Percentiles rank a stretch among this genome's conserved stretches.
These are phyloP conservation scores for Perca schrenkii DNA, from an alignment of 2,113 vertebrate genomes.

Conservation along the genomic window DNA sequence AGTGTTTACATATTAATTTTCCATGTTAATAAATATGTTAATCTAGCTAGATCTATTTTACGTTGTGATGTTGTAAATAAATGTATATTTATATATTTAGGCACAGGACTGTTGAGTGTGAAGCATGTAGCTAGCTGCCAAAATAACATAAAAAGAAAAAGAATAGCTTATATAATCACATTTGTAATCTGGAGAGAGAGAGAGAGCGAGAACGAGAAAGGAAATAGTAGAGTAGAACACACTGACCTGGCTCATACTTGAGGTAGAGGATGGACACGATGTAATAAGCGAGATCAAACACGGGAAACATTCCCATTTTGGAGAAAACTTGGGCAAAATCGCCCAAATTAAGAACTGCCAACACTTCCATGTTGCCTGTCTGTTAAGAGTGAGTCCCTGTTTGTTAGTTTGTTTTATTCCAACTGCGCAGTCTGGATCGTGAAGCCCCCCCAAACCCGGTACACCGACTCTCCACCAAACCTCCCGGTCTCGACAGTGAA, in stretches of 20 bases:
- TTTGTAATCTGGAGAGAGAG: not conserved
- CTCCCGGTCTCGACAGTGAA: conserved; percentile 72
- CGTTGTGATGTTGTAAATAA: not conserved
- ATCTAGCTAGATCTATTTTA: not conserved
- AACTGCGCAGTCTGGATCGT: conserved; percentile 62
- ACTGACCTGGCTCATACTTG: conserved; percentile 96
- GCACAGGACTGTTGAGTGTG: not conserved
- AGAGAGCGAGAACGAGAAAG: not conserved
- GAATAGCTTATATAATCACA: not conserved
- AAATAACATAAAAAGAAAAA: not conserved
- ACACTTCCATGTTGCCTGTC: conserved; percentile 87
- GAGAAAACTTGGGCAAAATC: conserved; percentile 92
- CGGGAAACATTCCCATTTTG: conserved; percentile 93
- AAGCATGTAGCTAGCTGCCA: not conserved
- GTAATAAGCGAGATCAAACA: conserved; percentile 97
- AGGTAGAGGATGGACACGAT: conserved; percentile 98
- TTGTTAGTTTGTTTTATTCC: conserved; percentile 40
- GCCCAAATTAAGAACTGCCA: conserved; percentile 89
- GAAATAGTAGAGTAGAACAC: conserved; percentile 14
- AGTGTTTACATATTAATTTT: not conserved
- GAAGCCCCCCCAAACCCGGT: conserved; percentile 66
- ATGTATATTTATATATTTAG: not conserved
- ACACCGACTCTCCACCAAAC: conserved; percentile 72
- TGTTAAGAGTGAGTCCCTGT: conserved; percentile 11
- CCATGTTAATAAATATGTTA: not conserved